Evolutionary conservation across 2,113 vertebrate species (phyloP), one percentile per base, ranked within the genome.

Genomic region (Sinocyclocheilus rhinocerous): DNA sequence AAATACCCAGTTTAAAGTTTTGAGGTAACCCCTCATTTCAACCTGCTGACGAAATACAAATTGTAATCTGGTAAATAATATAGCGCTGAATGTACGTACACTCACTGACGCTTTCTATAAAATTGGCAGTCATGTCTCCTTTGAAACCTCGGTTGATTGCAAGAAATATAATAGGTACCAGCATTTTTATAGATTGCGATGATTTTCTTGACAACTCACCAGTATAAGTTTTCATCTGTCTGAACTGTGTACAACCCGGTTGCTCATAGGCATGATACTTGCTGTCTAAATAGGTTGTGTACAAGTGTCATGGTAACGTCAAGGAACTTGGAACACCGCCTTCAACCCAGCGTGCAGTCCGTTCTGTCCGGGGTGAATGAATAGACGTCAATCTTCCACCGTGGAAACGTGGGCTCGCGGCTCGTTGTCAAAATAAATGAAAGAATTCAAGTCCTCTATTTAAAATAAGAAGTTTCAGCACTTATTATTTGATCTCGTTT

Each of bases 21-120:
- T 95, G 0, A 96, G 92, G 57, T 94, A 95, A 10, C 95, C 95
- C 87, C 76, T 93, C 96, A 95, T 96, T 83, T 85, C 50, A 83
- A n/a, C 13, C 63, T 76, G 29, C 7, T n/a, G 1, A 65, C 2
- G 61, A 59, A 29, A 65, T 20, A 52, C 3, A 45, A 12, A n/a
- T 59, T 22, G 20, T n/a, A 10, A 59, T 59, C 57, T 22, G 7
- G 57, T 59, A 22, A 22, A 9, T 59, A 22, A 22, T 22, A 22
- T 20, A 42, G 57, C 20, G 57, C 20, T n/a, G 7, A 59, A n/a
- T 59, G 57, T 59, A 59, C 29, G 29, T 33, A 33, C 29, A 33
- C 29, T 33, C 20, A 59, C 57, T 59, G 20, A 59, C 57, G 20
- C 57, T 22, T 59, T 59, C 57, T 22, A 6, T 22, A 22, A 57